Evolutionary conservation across 1,140 invertebrate genomes (phyloP).

Genomic region (Drosophila ananassae): DNA sequence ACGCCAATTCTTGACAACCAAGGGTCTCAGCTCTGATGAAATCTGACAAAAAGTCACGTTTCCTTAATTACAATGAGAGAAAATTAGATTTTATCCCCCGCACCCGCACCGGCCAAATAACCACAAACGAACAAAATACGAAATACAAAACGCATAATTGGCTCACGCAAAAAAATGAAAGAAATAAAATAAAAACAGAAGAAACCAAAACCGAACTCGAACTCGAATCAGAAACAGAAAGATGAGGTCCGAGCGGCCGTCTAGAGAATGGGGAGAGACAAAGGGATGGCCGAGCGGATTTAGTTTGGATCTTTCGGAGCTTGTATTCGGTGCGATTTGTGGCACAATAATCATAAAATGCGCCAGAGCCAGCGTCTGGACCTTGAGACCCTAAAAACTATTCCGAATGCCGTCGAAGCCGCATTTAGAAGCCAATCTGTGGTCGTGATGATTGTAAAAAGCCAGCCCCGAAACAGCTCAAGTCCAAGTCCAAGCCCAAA

Average conservation of each 20-base stretch:
- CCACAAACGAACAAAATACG: slow-evolving; percentile 68
- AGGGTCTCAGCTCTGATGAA: slow-evolving; percentile 55
- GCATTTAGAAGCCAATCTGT: slow-evolving; percentile 73
- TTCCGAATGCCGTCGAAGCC: slow-evolving; percentile 36
- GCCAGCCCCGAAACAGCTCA: slow-evolving; percentile 41
- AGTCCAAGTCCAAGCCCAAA: not conserved
- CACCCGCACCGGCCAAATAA: slow-evolving; percentile 18
- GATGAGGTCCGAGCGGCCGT: slow-evolving; percentile 43
- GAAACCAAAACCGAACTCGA: slow-evolving; percentile 12
- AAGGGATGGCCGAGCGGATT: slow-evolving; percentile 38
- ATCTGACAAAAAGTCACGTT: slow-evolving; percentile 81
- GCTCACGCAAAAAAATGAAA: slow-evolving; percentile 73
- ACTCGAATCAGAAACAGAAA: slow-evolving; percentile 8
- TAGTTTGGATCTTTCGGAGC: slow-evolving; percentile 20
- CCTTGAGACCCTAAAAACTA: slow-evolving; percentile 53
- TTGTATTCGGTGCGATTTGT: slow-evolving; percentile 35
- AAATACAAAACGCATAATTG: slow-evolving; percentile 80
- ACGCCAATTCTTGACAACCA: slow-evolving; percentile 64
- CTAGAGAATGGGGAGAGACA: slow-evolving; percentile 72
- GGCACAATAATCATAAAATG: slow-evolving; percentile 77
- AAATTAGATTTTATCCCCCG: slow-evolving; percentile 57
- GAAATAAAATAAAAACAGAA: slow-evolving; percentile 35
- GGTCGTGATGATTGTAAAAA: slow-evolving; percentile 78
- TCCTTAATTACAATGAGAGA: slow-evolving; percentile 79
- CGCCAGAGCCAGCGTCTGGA: slow-evolving; percentile 32